Percentiles rank a stretch among this genome's conserved stretches.
Conservation (phyloP, 2,888 invertebrate genomes). For the Cactoblastis cactorum region DNA sequence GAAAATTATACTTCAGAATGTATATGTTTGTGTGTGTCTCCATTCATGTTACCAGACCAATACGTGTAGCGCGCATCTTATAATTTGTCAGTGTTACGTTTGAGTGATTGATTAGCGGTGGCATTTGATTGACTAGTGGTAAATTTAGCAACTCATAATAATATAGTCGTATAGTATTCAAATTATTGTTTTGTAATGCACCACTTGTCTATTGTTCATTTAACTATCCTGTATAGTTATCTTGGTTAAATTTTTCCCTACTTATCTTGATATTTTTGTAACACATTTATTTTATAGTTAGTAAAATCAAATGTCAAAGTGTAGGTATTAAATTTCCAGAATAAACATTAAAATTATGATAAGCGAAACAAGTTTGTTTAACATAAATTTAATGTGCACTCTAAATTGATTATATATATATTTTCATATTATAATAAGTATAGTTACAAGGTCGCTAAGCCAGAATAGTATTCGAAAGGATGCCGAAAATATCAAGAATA, state of each 20-base stretch:
- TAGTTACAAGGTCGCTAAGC: slow-evolving; percentile 3
- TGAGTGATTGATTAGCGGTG: slow-evolving; percentile 3
- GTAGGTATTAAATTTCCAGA: too few species aligned
- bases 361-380: not conserved
- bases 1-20: too few species aligned
- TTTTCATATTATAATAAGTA: slow-evolving; percentile 3
- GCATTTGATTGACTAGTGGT: slow-evolving; percentile 1
- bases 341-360: not conserved
- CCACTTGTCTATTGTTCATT: too few species aligned
- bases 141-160: slow-evolving; percentile 4
- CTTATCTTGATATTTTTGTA: too few species aligned
- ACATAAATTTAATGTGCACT: not conserved
- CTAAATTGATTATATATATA: not conserved
- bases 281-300: too few species aligned
- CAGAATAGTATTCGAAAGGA: slow-evolving; percentile 13
- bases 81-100: not conserved
- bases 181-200: not conserved
- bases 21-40: too few species aligned
- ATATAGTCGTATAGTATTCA: not conserved
- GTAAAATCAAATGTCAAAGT: too few species aligned
- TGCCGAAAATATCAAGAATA: not conserved
- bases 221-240: not conserved
- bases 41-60: too few species aligned
- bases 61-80: too few species aligned
- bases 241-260: not conserved